These are phyloP conservation scores for Hylaeus anthracinus DNA, from an alignment of 1,140 invertebrate species.

Conservation along the genomic window DNA sequence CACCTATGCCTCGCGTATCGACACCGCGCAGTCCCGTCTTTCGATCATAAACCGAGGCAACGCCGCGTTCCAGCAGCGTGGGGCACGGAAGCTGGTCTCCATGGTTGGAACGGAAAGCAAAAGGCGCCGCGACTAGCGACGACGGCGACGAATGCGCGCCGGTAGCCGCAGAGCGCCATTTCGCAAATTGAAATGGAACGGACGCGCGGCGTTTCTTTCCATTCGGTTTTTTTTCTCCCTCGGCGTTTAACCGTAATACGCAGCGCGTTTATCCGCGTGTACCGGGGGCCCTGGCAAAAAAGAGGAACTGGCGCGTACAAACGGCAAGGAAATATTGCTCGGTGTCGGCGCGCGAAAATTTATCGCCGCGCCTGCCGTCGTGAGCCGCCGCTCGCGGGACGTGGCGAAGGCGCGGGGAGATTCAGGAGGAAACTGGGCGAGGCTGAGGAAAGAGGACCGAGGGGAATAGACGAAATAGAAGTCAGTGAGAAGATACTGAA, in stretches of 20 bases:
- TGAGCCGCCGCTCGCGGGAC: constrained; percentile 16
- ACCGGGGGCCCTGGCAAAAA: constrained; percentile 55
- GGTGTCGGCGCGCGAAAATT: constrained; percentile 68
- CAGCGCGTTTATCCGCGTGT: constrained; percentile 66
- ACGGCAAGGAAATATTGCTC: constrained; percentile 69
- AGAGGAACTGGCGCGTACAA: constrained; percentile 67
- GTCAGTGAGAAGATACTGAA: not conserved
- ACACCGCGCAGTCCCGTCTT: too few species aligned
- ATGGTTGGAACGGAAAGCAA: not conserved
- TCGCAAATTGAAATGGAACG: constrained; percentile 67
- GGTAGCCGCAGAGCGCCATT: constrained; percentile 49
- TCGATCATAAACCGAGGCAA: too few species aligned
- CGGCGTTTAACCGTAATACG: constrained; percentile 67
- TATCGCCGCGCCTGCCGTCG: constrained; percentile 57
- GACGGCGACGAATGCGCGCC: constrained; percentile 12
- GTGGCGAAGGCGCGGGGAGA: not conserved
- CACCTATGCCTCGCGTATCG: too few species aligned
- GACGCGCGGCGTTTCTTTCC: constrained; percentile 24
- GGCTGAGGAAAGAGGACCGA: not conserved
- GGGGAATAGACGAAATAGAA: not conserved
- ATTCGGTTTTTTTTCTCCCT: constrained; percentile 5
- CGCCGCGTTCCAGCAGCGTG: not conserved
- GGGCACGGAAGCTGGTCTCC: constrained; percentile 12
- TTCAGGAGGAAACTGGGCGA: not conserved
- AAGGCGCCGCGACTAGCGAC: not conserved